Evolutionary conservation across 2,888 invertebrate species (phyloP), one percentile per base, ranked within the genome.

Genomic region (Synergus japonicus): DNA sequence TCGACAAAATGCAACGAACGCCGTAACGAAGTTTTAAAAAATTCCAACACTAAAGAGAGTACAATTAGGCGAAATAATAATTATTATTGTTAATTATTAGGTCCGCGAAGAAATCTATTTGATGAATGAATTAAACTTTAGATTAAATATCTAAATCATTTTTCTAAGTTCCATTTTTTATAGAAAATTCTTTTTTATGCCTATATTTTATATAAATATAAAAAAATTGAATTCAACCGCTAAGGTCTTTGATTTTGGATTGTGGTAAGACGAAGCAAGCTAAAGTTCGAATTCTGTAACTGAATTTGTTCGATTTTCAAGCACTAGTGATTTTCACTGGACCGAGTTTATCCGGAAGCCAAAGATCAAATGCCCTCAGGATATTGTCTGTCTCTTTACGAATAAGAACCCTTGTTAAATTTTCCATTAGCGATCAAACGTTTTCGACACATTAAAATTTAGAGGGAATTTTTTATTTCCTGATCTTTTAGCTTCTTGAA

Each of bases 271-370:
- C 37, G 73, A n/a, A 49, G 73, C 73, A 73, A 54, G 29, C 29
- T 54, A 0, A 54, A 60, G 0, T 46, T 73, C 54, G 54, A 73
- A 88, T 89, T 89, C 87, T 87, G 87, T 91, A 91, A 91, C 89
- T 88, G 87, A 90, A 89, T 91, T 91, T 91, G 88, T 90, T 90
- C 89, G 90, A 86, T 90, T 90, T 90, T 90, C 90, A 89, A 90
- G 89, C 89, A 89, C 90, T 89, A 86, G 87, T 87, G 87, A 86
- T 88, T 89, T 86, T 83, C 84, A 78, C 82, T 86, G 86, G 82
- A 77, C 86, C 73, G 84, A 81, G 76, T 82, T 80, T 85, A 82
- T 83, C 77, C 79, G 83, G 84, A 84, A 82, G 84, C 79, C 79
- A 81, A 83, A 81, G 83, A 84, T 81, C 83, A 85, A 83, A 82